Evolutionary conservation across 1,140 invertebrate species (phyloP), one percentile per base, ranked within the genome.

Genomic region (Paraescarpia echinospica): DNA sequence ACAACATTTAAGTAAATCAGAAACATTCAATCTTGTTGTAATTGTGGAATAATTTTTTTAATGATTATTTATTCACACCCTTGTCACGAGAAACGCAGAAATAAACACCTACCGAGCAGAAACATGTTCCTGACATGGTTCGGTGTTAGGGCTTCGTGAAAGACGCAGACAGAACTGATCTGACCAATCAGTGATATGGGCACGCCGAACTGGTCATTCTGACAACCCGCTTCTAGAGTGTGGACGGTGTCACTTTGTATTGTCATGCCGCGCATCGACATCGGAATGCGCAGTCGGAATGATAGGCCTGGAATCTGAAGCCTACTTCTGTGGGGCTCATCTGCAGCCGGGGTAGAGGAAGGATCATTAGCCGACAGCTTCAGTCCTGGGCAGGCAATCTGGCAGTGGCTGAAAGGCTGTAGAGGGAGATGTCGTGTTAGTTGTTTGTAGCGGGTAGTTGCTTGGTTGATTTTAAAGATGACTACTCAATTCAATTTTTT

Each of bases 161-260:
- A 97, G 31, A 97, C 94, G 92, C 96, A 96, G 5, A 97, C 96
- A 27, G 96, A 95, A 0, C 96, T 97, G 0, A 97, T 91, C 93
- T 97, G 97, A 6, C 97, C 97, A 77, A 95, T 94, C 22, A 97
- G 94, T 92, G 96, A 95, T 22, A 95, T 95, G 33, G 96, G 96
- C 92, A 95, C 94, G 0, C 97, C 97, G 93, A 94, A 95, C 93
- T 96, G 97, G 0, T 95, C 95, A 92, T 97, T 97, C 94, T 97
- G 97, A 94, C 96, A 96, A 14, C 97, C 97, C 33, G 95, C 94
- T 0, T 96, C 96, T 93, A 97, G 96, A 91, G 96, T 96, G 92
- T 96, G 96, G 0, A 97, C 96, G 93, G 96, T 96, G 5, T 97
- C 96, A 94, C 89, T 90, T 90, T 97, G 93, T 27, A 48, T 48